Evolutionary conservation across 2,888 invertebrate genomes (phyloP).

Genomic region (Theretra japonica): DNA sequence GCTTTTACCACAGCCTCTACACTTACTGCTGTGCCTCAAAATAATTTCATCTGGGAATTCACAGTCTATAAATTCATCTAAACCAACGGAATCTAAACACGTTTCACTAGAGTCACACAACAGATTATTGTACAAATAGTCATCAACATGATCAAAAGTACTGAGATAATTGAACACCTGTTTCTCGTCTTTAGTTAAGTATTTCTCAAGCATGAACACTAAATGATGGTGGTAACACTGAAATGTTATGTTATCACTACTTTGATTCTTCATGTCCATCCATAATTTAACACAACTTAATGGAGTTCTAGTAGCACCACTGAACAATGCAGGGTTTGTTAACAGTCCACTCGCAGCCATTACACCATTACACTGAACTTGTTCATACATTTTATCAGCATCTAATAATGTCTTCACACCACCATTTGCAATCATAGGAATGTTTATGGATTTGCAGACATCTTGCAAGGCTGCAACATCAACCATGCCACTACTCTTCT

Average conservation of each 20-base stretch:
- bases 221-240: constrained; percentile 97
- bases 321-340: constrained; percentile 95
- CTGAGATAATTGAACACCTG: constrained; percentile 91
- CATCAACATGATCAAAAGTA: constrained; percentile 87
- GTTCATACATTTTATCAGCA: constrained; percentile 86
- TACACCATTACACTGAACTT: constrained; percentile 91
- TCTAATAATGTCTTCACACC: constrained; percentile 91
- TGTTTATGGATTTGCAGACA: constrained; percentile 87
- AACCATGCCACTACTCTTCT: constrained; percentile 90
- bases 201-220: constrained; percentile 96
- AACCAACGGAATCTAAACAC: constrained; percentile 38
- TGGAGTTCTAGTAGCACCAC: constrained; percentile 89
- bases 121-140: constrained; percentile 87
- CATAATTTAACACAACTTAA: constrained; percentile 92
- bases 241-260: constrained; percentile 88
- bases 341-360: constrained; percentile 97
- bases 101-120: constrained; percentile 50
- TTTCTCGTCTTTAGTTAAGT: constrained; percentile 89
- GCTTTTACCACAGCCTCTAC: constrained; percentile 73
- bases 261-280: constrained; percentile 88
- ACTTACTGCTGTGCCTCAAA: constrained; percentile 72
- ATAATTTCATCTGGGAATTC: constrained; percentile 72
- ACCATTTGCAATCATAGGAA: constrained; percentile 97
- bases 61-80: constrained; percentile 68
- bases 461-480: constrained; percentile 89